Conservation (phyloP, 2,797 vertebrate genomes). For the Orientallactaga sibirica region DNA sequence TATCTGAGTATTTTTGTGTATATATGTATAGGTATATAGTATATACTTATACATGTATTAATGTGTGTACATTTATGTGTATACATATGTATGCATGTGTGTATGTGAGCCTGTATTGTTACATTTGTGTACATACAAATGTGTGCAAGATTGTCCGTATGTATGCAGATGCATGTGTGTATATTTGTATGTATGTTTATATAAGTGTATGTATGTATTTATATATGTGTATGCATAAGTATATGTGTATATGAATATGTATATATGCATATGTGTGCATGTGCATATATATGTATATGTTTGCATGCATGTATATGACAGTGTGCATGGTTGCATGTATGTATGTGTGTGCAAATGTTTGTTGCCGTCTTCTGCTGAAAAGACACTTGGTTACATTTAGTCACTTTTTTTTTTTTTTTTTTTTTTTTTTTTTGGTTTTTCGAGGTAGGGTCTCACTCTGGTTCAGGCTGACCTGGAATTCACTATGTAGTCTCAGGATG, state of each 20-base stretch:
- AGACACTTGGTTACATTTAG: neutral
- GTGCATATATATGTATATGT: neutral
- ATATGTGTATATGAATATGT: neutral
- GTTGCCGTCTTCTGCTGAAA: neutral
- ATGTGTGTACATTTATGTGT: no score
- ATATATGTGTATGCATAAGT: neutral
- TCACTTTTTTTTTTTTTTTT: no score
- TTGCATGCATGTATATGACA: neutral
- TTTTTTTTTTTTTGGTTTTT: no score
- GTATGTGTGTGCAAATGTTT: neutral
- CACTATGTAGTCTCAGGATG: no score
- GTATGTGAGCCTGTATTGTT: no score
- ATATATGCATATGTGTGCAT: neutral
- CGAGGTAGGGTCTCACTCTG: no score
- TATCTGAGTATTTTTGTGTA: neutral
- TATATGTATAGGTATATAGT: no score
- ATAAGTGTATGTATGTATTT: fast-evolving
- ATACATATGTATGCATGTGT: neutral
- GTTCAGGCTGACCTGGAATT: no score
- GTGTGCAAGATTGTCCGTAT: neutral
- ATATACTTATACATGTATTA: no score
- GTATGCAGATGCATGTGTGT: neutral
- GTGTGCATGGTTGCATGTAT: fast-evolving
- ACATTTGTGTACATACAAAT: neutral
- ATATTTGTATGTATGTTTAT: neutral